These are phyloP conservation scores for Lasiurus cinereus DNA, from an alignment of 2,113 vertebrate species.

Conservation along the genomic window DNA sequence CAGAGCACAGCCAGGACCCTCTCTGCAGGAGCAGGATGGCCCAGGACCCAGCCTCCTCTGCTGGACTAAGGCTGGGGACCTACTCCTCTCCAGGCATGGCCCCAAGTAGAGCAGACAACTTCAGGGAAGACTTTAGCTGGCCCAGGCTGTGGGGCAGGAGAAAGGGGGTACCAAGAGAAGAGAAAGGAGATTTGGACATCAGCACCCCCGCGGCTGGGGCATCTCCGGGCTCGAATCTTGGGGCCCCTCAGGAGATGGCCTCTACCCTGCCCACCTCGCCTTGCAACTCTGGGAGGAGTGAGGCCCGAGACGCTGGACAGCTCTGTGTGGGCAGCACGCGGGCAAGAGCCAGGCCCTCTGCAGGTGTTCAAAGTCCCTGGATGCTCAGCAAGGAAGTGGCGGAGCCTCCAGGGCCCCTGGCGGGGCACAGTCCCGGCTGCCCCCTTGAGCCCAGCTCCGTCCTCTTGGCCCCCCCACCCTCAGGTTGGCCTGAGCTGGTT, in stretches of 20 bases:
- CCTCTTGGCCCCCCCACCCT: conserved; percentile 50
- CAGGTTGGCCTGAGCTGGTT: background rate
- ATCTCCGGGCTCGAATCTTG: background rate
- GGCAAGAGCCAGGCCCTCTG: background rate
- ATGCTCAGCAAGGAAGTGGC: too few relatives aligned
- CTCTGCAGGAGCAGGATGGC: background rate
- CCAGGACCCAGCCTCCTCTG: background rate
- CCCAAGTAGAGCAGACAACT: background rate
- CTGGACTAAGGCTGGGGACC: background rate
- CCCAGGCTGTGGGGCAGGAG: conserved; percentile 23
- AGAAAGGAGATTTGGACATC: conserved; percentile 22
- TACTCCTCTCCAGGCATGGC: conserved; percentile 28
- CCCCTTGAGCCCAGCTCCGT: conserved; percentile 67
- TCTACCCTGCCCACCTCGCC: conserved; percentile 66
- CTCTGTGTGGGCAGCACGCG: conserved; percentile 46
- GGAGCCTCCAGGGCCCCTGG: background rate
- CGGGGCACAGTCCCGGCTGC: background rate
- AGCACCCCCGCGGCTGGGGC: background rate
- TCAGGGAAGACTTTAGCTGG: background rate
- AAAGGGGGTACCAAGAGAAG: conserved; percentile 52
- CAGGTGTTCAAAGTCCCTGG: too few relatives aligned
- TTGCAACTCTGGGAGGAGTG: conserved; percentile 54
- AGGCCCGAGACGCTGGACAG: background rate
- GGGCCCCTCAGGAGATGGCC: conserved; percentile 50
- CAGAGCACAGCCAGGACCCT: background rate